Percentiles rank a stretch among this genome's conserved stretches.
These are phyloP conservation scores for Hermaeophaga mercurialis DNA, from an alignment of 2,888 invertebrate species.

Conservation along the genomic window DNA sequence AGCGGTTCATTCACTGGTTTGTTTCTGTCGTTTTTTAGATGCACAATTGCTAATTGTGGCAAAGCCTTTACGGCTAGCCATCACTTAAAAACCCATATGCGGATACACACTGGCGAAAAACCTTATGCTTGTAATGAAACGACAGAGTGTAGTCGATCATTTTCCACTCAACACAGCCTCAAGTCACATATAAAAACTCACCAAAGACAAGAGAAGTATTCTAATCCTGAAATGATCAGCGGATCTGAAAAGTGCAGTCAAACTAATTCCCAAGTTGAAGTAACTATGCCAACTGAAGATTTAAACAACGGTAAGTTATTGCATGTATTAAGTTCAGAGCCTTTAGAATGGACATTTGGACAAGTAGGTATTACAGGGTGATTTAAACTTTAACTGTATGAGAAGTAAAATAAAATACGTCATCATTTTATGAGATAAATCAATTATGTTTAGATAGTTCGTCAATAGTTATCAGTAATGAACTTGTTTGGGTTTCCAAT, in stretches of 20 bases:
- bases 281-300: slow-evolving; percentile 5
- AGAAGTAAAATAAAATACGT: too few species aligned
- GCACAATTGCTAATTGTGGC: slow-evolving; percentile 81
- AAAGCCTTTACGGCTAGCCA: slow-evolving; percentile 94
- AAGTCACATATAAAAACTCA: slow-evolving; percentile 81
- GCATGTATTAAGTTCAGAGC: too few species aligned
- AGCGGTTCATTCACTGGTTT: too few species aligned
- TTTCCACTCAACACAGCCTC: slow-evolving; percentile 83
- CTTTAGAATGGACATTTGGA: too few species aligned
- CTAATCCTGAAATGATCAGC: slow-evolving; percentile 10
- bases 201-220: slow-evolving; percentile 56
- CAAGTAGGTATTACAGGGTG: too few species aligned
- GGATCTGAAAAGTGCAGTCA: slow-evolving; percentile 1
- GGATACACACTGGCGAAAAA: slow-evolving; percentile 79
- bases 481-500: too few species aligned
- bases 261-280: neutral
- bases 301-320: slow-evolving; percentile 12
- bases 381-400: too few species aligned
- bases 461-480: too few species aligned
- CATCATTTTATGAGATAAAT: too few species aligned
- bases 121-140: slow-evolving; percentile 75
- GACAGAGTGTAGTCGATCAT: slow-evolving; percentile 73
- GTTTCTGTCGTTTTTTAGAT: slow-evolving; percentile 71
- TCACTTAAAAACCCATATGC: slow-evolving; percentile 88
- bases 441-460: too few species aligned